Conservation (phyloP, 2,113 vertebrate species). For the Paedocypris sp. region DNA sequence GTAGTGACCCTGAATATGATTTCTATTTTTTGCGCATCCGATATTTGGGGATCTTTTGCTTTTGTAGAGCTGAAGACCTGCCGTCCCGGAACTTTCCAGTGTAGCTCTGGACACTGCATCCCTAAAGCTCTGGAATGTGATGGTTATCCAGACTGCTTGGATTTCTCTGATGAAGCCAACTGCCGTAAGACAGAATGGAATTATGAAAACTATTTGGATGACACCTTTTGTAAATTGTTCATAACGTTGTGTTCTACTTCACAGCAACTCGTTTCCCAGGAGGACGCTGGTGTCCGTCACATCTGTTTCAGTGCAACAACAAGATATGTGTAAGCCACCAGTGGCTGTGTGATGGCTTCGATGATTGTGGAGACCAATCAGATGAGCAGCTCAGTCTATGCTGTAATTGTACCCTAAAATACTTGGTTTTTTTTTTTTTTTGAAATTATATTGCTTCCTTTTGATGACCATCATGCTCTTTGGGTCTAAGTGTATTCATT, state of each 20-base stretch:
- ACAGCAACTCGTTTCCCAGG: slow-evolving; percentile 87
- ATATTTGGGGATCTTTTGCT: slow-evolving; percentile 36
- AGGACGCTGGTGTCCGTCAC: slow-evolving; percentile 77
- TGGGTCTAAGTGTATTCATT: not conserved
- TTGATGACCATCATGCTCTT: too few species aligned
- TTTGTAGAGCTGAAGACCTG: slow-evolving; percentile 78
- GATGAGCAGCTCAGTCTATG: slow-evolving; percentile 93
- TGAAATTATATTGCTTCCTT: not conserved
- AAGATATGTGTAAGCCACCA: slow-evolving; percentile 78
- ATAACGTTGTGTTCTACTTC: not conserved
- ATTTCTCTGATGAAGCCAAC: slow-evolving; percentile 79
- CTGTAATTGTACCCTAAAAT: slow-evolving; percentile 62
- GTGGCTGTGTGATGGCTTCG: slow-evolving; percentile 89
- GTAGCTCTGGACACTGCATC: slow-evolving; percentile 83
- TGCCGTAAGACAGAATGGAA: slow-evolving; percentile 73
- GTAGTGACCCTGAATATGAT: too few species aligned
- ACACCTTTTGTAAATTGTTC: not conserved
- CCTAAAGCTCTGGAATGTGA: slow-evolving; percentile 76
- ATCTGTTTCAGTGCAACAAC: slow-evolving; percentile 88
- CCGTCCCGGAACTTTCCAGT: slow-evolving; percentile 86
- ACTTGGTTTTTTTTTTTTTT: not conserved
- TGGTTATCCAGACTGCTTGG: slow-evolving; percentile 81
- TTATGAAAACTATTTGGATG: not conserved
- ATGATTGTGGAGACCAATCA: slow-evolving; percentile 87
- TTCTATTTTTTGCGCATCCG: too few species aligned